Base-by-base conservation (phyloP, 2,888 invertebrate species). In the Chromoteleia sp. region DNA sequence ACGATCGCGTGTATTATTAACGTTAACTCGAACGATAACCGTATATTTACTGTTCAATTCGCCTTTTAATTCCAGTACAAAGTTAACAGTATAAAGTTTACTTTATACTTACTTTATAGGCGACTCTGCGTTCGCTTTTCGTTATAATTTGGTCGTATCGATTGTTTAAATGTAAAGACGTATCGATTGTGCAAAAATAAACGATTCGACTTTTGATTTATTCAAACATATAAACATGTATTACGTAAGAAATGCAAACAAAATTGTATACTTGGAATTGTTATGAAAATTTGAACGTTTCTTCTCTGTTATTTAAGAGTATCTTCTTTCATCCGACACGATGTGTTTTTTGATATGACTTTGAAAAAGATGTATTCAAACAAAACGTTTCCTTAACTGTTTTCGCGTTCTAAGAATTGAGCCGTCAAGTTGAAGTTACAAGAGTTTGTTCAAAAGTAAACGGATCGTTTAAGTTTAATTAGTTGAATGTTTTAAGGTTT, bases 101-200 rank as follows among this genome's bases (percentile, higher is more conserved):
- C n/a, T n/a, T n/a, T n/a, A n/a, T n/a, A n/a, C n/a, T n/a, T n/a
- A n/a, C n/a, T n/a, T n/a, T n/a, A n/a, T n/a, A n/a, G n/a, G n/a
- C n/a, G n/a, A n/a, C n/a, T n/a, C n/a, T n/a, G 14, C 7, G 10
- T 1, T 50, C 12, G 12, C n/a, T 25, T 50, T 25, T 12, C 7
- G n/a, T 5, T 25, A 50, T n/a, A n/a, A 25, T 5, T 50, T 30
- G 15, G 30, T 52, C 30, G 10, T 15, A 1, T 50, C 25, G n/a
- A 52, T 30, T 52, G 45, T 45, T 15, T 8, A 61, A 61, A 3
- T 29, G 25, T 12, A 8, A n/a, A n/a, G n/a, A n/a, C n/a, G n/a
- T 61, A 45, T 61, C 33, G 61, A 61, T 45, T 61, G 61, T 15
- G 41, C 12, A 29, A 15, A 59, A 43, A 59, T 10, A 8, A 1